These are phyloP conservation scores for Terebella lapidaria DNA, from an alignment of 2,888 invertebrate genomes.

Conservation along the genomic window DNA sequence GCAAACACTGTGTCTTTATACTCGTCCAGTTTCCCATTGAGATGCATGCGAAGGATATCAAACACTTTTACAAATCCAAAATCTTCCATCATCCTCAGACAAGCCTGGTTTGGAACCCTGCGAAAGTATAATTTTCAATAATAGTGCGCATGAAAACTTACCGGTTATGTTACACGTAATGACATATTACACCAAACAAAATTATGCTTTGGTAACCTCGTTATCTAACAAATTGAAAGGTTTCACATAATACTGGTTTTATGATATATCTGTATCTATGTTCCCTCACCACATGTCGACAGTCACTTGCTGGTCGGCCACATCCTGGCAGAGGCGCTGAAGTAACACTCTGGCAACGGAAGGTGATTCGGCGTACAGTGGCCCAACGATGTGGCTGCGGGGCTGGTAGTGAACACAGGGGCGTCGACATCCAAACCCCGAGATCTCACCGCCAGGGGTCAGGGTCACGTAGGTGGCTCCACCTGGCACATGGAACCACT, in stretches of 20 bases:
- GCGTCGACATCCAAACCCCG: constrained; percentile 7
- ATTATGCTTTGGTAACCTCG: too few species aligned
- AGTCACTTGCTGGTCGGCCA: constrained; percentile 8
- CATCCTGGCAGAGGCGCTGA: constrained; percentile 3
- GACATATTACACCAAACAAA: too few species aligned
- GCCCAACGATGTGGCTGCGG: constrained; percentile 8
- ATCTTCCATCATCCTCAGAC: not conserved
- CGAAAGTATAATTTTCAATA: too few species aligned
- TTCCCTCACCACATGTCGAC: too few species aligned
- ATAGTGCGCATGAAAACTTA: too few species aligned
- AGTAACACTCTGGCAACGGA: constrained; percentile 8
- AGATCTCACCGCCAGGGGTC: constrained; percentile 1
- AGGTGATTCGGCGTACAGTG: constrained; percentile 11
- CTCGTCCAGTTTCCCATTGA: not conserved
- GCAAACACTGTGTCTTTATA: not conserved
- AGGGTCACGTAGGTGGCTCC: constrained; percentile 12
- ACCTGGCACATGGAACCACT: constrained; percentile 10
- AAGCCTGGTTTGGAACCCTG: not conserved
- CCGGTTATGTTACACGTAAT: too few species aligned
- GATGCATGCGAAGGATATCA: not conserved
- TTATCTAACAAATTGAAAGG: too few species aligned
- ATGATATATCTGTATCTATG: too few species aligned
- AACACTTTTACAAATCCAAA: not conserved
- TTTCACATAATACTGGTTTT: too few species aligned
- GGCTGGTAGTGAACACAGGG: not conserved